phyloP scores from a whole-genome alignment of 2,113 vertebrate species.

The Rhinopomastus cyanomelas region DNA sequence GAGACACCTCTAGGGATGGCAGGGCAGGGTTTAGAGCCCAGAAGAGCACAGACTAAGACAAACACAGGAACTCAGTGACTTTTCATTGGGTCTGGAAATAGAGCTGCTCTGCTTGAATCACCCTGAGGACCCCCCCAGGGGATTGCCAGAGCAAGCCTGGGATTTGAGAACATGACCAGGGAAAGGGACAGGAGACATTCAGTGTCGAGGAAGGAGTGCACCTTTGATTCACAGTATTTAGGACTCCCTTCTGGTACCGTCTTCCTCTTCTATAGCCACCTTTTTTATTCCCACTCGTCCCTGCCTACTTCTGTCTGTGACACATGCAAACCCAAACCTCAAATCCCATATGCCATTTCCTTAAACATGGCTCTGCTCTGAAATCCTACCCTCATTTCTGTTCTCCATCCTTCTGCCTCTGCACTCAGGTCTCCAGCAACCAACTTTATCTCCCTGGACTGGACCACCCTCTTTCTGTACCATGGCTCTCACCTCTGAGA shows the following conservation, averaged over 20 bases:
- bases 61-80: background rate
- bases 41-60: conserved; percentile 17
- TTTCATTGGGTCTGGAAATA: conserved; percentile 1
- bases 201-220: background rate
- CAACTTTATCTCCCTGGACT: background rate
- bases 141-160: background rate
- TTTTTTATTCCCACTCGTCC: background rate
- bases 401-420: background rate
- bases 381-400: background rate
- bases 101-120: background rate
- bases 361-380: background rate
- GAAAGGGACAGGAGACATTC: background rate
- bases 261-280: background rate
- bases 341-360: background rate
- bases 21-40: conserved; percentile 35
- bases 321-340: background rate
- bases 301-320: background rate
- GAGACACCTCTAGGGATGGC: conserved; percentile 49
- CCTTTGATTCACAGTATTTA: background rate
- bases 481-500: background rate
- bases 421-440: background rate
- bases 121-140: background rate
- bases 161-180: background rate
- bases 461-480: fast-evolving
- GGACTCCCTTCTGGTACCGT: background rate